A percentile compares a stretch with the other conserved stretches of the same genome.
These are phyloP conservation scores for Catostomus latipinnis DNA, from an alignment of 2,797 vertebrate species.

Conservation along the genomic window DNA sequence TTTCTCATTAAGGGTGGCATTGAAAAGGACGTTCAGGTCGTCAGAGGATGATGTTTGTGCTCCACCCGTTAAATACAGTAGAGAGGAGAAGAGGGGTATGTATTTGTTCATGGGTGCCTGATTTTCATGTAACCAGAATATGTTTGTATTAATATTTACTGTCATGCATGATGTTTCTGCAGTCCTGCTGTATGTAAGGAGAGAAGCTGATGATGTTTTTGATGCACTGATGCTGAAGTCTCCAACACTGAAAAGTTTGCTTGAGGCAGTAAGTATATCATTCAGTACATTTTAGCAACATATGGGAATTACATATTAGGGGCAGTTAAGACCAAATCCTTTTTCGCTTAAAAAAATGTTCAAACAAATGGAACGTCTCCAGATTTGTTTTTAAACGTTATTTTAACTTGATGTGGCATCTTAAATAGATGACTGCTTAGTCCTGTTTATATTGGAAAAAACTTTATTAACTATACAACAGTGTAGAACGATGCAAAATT, in stretches of 20 bases:
- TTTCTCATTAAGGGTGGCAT: slow-evolving; percentile 81
- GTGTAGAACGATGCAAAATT: no score
- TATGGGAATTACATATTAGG: not conserved
- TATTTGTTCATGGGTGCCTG: not conserved
- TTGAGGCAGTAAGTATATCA: slow-evolving; percentile 90
- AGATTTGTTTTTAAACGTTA: no score
- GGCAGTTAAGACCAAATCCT: no score
- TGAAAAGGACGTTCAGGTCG: slow-evolving; percentile 92
- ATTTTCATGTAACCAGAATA: not conserved
- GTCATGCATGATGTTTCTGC: slow-evolving; percentile 60
- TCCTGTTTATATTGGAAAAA: no score
- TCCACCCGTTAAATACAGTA: slow-evolving; percentile 89
- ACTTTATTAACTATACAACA: no score
- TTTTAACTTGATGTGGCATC: no score
- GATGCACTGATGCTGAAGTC: slow-evolving; percentile 97
- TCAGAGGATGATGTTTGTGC: slow-evolving; percentile 90
- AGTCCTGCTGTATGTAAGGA: slow-evolving; percentile 97
- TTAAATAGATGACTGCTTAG: no score
- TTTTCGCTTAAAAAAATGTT: no score
- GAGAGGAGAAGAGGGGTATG: slow-evolving; percentile 94
- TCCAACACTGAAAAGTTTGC: slow-evolving; percentile 92
- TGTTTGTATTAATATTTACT: not conserved
- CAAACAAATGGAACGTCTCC: no score
- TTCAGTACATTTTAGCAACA: not conserved
- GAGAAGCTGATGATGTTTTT: slow-evolving; percentile 95